Conservation (phyloP, 2,888 invertebrate genomes). For the Agonopterix arenella region DNA sequence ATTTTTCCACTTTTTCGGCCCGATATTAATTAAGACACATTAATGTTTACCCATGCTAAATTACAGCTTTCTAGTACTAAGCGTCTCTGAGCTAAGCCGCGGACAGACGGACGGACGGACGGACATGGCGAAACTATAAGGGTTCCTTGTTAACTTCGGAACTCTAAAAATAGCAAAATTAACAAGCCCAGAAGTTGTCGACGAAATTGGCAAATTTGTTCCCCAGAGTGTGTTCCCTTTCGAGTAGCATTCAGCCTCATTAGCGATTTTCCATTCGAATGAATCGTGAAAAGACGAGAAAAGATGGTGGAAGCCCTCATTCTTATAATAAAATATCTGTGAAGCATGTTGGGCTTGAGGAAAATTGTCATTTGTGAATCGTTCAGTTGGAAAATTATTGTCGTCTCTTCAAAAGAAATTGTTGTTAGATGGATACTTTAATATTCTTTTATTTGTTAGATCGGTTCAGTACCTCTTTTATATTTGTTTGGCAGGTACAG, state of each 20-base stretch:
- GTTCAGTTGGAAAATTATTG: constrained; percentile 39
- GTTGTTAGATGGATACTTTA: not conserved
- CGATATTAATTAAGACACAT: too few species aligned
- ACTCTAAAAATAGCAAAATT: not conserved
- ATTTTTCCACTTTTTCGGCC: too few species aligned
- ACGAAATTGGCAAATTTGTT: constrained; percentile 30
- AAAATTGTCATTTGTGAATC: constrained; percentile 38
- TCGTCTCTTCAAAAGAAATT: constrained; percentile 19
- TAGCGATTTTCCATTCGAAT: constrained; percentile 57
- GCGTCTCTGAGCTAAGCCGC: too few species aligned
- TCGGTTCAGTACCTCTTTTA: too few species aligned
- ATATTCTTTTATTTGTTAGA: too few species aligned
- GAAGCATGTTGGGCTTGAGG: constrained; percentile 24
- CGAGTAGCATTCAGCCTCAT: constrained; percentile 53
- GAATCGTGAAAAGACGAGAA: constrained; percentile 33
- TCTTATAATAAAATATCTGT: constrained; percentile 32
- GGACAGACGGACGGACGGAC: too few species aligned
- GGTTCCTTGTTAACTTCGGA: too few species aligned
- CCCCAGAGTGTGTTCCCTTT: constrained; percentile 34
- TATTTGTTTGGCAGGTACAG: too few species aligned
- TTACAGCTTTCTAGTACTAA: too few species aligned
- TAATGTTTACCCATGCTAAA: too few species aligned
- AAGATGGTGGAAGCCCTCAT: constrained; percentile 33
- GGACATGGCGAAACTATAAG: too few species aligned
- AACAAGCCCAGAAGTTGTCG: constrained; percentile 22